Evolutionary conservation across 2,797 vertebrate species (phyloP).

Genomic region (Muscicapa comitata): DNA sequence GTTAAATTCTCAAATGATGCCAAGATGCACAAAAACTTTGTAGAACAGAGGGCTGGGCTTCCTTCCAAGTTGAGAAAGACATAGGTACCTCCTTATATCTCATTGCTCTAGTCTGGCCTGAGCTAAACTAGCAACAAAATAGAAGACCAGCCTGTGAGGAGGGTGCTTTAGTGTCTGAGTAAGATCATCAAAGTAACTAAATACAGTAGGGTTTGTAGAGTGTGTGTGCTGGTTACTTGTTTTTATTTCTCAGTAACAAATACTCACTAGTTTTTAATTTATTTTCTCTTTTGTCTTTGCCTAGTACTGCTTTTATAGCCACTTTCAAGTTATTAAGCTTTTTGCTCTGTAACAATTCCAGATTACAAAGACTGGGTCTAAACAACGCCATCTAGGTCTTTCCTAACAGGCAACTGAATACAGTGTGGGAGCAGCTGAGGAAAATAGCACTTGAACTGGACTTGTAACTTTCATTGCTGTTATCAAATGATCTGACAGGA

Average conservation of each 20-base stretch:
- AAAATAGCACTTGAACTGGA: background rate
- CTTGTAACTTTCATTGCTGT: background rate
- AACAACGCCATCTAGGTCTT: background rate
- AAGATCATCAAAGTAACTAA: background rate
- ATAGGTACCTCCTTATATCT: background rate
- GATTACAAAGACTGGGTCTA: background rate
- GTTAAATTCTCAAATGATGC: background rate
- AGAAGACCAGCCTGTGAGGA: background rate
- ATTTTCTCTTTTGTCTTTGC: background rate
- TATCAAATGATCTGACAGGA: background rate
- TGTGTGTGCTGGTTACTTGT: background rate
- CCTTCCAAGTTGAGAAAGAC: background rate
- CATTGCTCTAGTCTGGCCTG: background rate
- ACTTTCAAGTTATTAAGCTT: background rate
- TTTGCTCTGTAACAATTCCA: background rate
- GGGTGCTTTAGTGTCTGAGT: background rate
- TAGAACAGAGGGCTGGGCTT: background rate
- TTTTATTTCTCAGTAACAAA: background rate
- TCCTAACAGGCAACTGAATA: background rate
- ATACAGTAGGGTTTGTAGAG: background rate
- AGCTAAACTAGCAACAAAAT: background rate
- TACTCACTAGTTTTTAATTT: background rate
- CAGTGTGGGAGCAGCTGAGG: background rate
- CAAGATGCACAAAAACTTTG: background rate
- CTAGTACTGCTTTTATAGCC: background rate